Evolutionary conservation across 2,797 vertebrate species (phyloP).

Genomic region (Acropternis orthonyx): DNA sequence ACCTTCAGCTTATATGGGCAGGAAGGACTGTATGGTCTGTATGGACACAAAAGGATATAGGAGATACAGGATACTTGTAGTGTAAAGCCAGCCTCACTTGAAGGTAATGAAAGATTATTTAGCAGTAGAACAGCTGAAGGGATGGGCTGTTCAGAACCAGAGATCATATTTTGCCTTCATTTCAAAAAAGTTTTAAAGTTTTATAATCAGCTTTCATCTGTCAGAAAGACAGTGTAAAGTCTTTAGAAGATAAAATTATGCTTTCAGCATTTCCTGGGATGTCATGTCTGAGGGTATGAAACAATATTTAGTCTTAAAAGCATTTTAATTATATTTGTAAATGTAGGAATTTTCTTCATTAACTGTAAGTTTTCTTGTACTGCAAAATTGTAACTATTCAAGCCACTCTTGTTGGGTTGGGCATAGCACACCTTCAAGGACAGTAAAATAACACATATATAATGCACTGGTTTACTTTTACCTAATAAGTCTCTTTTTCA

Average conservation of each 20-base stretch:
- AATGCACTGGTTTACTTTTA: background rate
- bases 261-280: background rate
- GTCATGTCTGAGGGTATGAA: background rate
- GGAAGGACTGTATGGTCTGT: background rate
- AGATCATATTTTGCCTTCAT: background rate
- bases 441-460: background rate
- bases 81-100: background rate
- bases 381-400: background rate
- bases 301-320: background rate
- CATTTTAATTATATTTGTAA: background rate
- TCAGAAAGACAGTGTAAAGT: background rate
- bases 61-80: background rate
- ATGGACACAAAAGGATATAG: background rate
- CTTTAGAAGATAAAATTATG: background rate
- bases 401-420: background rate
- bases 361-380: background rate
- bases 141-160: background rate
- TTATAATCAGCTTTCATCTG: background rate
- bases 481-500: background rate
- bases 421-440: background rate
- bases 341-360: background rate
- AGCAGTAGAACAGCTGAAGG: background rate
- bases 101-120: background rate
- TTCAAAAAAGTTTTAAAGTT: background rate
- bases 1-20: rapidly evolving